Conservation (phyloP, 2,888 invertebrate genomes). For the Rutpela maculata region DNA sequence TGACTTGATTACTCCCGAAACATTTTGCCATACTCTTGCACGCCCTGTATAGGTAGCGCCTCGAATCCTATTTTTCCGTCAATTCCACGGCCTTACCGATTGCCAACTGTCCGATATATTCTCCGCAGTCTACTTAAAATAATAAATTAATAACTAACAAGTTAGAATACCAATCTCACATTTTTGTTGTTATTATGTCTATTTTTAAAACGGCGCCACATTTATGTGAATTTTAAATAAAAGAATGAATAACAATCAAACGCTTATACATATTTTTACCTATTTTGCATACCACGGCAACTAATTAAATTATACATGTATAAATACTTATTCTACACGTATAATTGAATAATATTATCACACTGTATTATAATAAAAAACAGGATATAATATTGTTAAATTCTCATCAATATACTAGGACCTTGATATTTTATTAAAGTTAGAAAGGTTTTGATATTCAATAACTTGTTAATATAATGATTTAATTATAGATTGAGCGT, state of each 20-base stretch:
- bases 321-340: constrained; percentile 19
- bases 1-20: no score
- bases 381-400: constrained; percentile 38
- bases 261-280: constrained; percentile 35
- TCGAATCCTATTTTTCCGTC: no score
- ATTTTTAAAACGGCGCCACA: constrained; percentile 42
- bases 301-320: constrained; percentile 31
- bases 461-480: constrained; percentile 25
- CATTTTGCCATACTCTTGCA: no score
- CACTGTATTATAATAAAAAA: constrained; percentile 8
- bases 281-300: constrained; percentile 30
- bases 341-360: constrained; percentile 25
- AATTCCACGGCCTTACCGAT: no score
- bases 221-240: constrained; percentile 33
- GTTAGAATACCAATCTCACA: constrained; percentile 15
- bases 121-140: constrained; percentile 11
- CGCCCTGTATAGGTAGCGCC: no score
- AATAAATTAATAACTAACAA: constrained; percentile 20
- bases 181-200: constrained; percentile 34
- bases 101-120: neutral
- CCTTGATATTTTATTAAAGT: constrained; percentile 35
- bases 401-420: constrained; percentile 35
- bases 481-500: constrained; percentile 17
- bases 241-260: constrained; percentile 39
- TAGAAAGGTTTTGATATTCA: constrained; percentile 33